phyloP scores from a whole-genome alignment of 2,113 vertebrate genomes.

The Rafetus swinhoei region DNA sequence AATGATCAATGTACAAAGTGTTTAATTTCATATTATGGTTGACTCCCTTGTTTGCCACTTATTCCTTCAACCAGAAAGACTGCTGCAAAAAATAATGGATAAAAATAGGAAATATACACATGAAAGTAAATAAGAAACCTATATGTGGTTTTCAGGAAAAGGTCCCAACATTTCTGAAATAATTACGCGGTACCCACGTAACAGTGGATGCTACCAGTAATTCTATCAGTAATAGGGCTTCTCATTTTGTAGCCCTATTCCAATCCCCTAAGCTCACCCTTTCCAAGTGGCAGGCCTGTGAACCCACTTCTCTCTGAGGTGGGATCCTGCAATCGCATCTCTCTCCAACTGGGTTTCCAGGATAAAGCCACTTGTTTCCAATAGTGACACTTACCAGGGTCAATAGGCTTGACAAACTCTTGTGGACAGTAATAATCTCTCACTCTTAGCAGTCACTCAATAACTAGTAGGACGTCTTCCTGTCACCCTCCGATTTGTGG shows the following conservation, averaged over 20 bases:
- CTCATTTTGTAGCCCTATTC: neutral
- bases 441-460: no score
- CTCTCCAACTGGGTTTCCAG: neutral
- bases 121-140: conserved; percentile 64
- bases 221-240: neutral
- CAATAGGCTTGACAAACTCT: neutral
- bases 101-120: conserved; percentile 63
- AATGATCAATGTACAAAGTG: conserved; percentile 69
- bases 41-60: conserved; percentile 71
- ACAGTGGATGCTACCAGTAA: neutral
- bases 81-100: conserved; percentile 52
- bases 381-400: neutral
- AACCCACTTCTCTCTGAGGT: neutral
- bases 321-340: neutral
- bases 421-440: neutral
- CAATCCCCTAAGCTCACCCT: neutral
- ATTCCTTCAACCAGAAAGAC: conserved; percentile 67
- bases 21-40: conserved; percentile 73
- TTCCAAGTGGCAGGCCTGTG: neutral
- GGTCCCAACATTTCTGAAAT: conserved; percentile 19
- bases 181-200: neutral
- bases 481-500: no score
- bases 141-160: conserved; percentile 57
- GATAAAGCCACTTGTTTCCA: neutral
- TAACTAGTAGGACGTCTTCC: no score